Percentiles rank a stretch among this genome's conserved stretches.
Conservation (phyloP, 1,140 invertebrate species). For the Vollenhovia emeryi region DNA sequence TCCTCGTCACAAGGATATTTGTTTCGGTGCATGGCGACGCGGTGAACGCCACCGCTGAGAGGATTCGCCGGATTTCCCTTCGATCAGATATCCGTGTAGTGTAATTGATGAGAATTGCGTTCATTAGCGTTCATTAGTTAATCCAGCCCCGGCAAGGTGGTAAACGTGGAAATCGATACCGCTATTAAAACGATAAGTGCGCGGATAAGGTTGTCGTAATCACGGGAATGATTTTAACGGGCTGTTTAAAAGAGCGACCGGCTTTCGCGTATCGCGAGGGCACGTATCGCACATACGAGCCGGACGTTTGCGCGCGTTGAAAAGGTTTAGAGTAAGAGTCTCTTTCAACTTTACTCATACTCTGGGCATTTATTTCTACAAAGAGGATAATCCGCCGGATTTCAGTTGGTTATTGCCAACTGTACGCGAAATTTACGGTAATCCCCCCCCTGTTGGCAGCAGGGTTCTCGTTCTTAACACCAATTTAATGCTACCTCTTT, state of each 20-base stretch:
- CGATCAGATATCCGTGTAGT: constrained; percentile 9
- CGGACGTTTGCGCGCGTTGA: not conserved
- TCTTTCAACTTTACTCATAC: constrained; percentile 48
- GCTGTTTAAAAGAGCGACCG: constrained; percentile 1
- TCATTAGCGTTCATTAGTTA: not conserved
- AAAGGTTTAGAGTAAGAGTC: constrained; percentile 31
- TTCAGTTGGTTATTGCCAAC: constrained; percentile 50
- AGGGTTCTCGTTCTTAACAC: constrained; percentile 17
- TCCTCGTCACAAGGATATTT: constrained; percentile 50
- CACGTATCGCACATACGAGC: constrained; percentile 17
- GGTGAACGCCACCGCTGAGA: not conserved
- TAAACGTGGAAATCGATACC: not conserved
- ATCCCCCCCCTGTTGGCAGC: constrained; percentile 39
- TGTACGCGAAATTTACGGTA: constrained; percentile 36
- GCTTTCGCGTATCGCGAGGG: not conserved
- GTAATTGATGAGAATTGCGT: not conserved
- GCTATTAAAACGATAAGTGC: not conserved
- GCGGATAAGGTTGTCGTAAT: not conserved
- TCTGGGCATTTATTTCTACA: constrained; percentile 52
- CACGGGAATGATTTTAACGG: not conserved
- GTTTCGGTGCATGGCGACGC: constrained; percentile 30
- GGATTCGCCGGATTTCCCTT: constrained; percentile 1
- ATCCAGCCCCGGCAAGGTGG: not conserved
- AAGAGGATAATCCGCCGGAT: constrained; percentile 57
- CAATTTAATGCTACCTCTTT: constrained; percentile 45